Conservation (phyloP, 1,140 invertebrate genomes). For the Bombus sylvicola region DNA sequence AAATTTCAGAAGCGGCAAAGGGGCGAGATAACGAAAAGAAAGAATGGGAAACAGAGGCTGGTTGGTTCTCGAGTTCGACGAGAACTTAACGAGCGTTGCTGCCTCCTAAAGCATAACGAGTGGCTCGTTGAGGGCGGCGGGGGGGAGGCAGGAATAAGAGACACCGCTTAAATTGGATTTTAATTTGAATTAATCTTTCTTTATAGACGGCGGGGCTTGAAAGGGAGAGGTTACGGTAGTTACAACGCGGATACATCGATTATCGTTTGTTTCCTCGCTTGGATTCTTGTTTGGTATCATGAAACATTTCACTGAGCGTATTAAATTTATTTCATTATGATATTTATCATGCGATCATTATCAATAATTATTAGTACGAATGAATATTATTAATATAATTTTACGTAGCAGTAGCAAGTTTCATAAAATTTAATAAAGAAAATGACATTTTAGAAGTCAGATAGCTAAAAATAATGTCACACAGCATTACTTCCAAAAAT, state of each 20-base stretch:
- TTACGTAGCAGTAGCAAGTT: too few species aligned
- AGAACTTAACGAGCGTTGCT: slow-evolving; percentile 68
- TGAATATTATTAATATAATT: too few species aligned
- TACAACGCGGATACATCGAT: slow-evolving; percentile 57
- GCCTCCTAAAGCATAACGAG: slow-evolving; percentile 64
- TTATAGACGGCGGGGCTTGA: slow-evolving; percentile 59
- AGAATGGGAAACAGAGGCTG: slow-evolving; percentile 41
- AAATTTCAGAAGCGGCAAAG: slow-evolving; percentile 8
- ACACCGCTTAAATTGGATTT: slow-evolving; percentile 67
- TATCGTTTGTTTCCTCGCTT: slow-evolving; percentile 22
- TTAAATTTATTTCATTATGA: background rate
- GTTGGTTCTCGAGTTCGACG: slow-evolving; percentile 58
- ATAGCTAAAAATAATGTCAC: too few species aligned
- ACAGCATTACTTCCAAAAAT: background rate
- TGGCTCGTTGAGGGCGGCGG: slow-evolving; percentile 22
- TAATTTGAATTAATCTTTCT: slow-evolving; percentile 71
- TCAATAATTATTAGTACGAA: too few species aligned
- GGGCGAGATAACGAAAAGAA: slow-evolving; percentile 10
- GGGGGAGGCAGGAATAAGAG: slow-evolving; percentile 43
- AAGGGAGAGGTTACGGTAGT: slow-evolving; percentile 58
- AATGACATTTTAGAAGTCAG: too few species aligned
- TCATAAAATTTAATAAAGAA: too few species aligned
- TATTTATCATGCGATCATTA: background rate
- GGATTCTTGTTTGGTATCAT: background rate
- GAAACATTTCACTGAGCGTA: background rate